Evolutionary conservation across 2,888 invertebrate genomes (phyloP), one percentile per base, ranked within the genome.

Genomic region (Tenthredo livida): DNA sequence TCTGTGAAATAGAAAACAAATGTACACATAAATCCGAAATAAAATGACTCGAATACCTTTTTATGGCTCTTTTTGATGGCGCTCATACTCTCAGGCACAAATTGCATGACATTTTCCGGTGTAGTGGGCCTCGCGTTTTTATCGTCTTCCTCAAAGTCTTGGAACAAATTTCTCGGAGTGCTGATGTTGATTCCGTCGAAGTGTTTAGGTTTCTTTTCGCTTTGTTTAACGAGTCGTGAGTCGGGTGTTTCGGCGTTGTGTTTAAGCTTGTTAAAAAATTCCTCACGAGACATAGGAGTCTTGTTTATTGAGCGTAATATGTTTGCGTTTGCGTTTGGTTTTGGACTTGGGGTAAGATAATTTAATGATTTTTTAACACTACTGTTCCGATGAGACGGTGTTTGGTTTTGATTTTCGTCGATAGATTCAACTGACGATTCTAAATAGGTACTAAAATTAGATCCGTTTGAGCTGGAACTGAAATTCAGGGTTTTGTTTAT

Each of bases 331-430:
- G 33, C 29, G 7, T 61, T 80, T 29, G 33, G 37, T 47, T 43
- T 85, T 10, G 85, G 78, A 70, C 80, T 80, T 12, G 90, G 90
- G 0, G 91, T 89, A 12, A 86, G 86, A 86, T 90, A 91, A 43
- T 87, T 89, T 12, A 91, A 84, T 10, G 89, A 88, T 70, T 90
- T 90, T 29, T 89, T 88, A 1, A 88, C 89, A 7, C 88, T 90
- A 61, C 87, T 88, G 54, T 85, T 88, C 75, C 88, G 86, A 54
- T 91, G 89, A 0, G 90, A 91, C 0, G 92, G 92, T 3, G 92
- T 92, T 86, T 90, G 89, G 87, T 92, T 92, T 82, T 92, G 92
- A 87, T 92, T 92, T 75, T 92, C 92, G 47, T 92, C 92, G 0
- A 90, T 92, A 0, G 91, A 92, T 70, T 91, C 91, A 0, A 86